phyloP scores from a whole-genome alignment of 2,797 vertebrate genomes.

The Gymnoscopelus braueri region DNA sequence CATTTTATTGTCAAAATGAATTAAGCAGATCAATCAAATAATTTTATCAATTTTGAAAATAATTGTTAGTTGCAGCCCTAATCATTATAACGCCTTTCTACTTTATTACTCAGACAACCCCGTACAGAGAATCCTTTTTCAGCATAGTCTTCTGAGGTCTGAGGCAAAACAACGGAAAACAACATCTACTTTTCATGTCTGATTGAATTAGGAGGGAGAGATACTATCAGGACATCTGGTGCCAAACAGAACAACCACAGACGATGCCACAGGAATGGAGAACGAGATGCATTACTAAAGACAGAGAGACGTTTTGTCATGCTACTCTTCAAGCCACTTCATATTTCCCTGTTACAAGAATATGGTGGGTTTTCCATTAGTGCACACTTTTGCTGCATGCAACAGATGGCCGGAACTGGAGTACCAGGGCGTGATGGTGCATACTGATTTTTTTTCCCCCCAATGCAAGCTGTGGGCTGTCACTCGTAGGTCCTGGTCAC shows the following conservation, averaged over 20 bases:
- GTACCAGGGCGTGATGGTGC: too few species aligned
- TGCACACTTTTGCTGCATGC: too few species aligned
- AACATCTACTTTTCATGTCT: constrained; percentile 42
- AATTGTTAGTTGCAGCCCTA: background rate
- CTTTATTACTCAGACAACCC: too few species aligned
- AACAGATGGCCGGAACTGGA: too few species aligned
- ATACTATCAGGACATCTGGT: constrained; percentile 41
- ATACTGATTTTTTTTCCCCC: too few species aligned
- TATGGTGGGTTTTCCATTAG: too few species aligned
- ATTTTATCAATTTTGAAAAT: background rate
- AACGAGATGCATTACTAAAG: constrained; percentile 29
- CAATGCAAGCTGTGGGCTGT: too few species aligned
- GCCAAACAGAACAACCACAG: constrained; percentile 40
- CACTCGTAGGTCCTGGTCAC: too few species aligned
- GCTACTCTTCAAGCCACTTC: too few species aligned
- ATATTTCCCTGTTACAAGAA: too few species aligned
- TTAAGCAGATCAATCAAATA: background rate
- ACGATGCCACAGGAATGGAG: constrained; percentile 8
- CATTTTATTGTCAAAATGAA: background rate
- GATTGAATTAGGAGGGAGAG: constrained; percentile 34
- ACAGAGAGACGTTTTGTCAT: too few species aligned
- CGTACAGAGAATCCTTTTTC: background rate
- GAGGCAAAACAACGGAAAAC: constrained; percentile 25
- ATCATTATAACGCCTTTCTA: too few species aligned
- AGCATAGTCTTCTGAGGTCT: background rate